Percentiles rank a stretch among this genome's conserved stretches.
phyloP scores from a whole-genome alignment of 2,797 vertebrate genomes.

The Varecia variegata region DNA sequence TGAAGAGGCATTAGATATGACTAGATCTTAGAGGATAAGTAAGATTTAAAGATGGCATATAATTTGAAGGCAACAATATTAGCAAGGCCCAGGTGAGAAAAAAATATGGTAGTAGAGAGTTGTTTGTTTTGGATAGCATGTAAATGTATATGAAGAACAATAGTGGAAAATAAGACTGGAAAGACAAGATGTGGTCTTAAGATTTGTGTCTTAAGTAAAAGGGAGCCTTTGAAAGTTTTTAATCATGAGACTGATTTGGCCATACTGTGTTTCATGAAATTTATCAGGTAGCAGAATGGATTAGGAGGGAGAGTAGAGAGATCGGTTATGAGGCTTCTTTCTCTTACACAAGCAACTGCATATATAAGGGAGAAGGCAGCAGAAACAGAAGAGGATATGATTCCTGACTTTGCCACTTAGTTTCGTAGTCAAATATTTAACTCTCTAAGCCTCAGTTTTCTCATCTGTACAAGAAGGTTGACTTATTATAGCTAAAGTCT shows the following conservation, averaged over 20 bases:
- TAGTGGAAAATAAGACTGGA: background rate
- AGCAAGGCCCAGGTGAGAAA: background rate
- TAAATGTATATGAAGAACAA: background rate
- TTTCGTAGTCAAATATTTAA: slow-evolving; percentile 28
- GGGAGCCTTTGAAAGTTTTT: slow-evolving; percentile 33
- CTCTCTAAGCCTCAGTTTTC: background rate
- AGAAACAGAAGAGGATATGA: background rate
- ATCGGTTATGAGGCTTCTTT: background rate
- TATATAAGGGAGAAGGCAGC: background rate
- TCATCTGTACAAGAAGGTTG: background rate
- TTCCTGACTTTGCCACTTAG: slow-evolving; percentile 27
- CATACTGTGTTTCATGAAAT: slow-evolving; percentile 35
- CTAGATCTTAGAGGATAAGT: background rate
- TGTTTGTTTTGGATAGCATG: background rate
- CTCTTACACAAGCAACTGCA: background rate
- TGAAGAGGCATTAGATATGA: slow-evolving; percentile 22
- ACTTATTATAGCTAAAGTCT: background rate
- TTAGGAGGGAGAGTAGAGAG: background rate
- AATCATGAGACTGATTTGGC: slow-evolving; percentile 1
- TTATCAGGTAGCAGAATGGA: slow-evolving; percentile 1
- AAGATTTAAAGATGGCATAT: background rate
- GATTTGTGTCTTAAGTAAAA: slow-evolving; percentile 2
- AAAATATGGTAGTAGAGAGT: background rate
- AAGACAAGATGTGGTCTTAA: background rate
- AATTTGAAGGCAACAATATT: slow-evolving; percentile 45